Conservation (phyloP, 2,113 vertebrate species). For the Mixornis gularis region DNA sequence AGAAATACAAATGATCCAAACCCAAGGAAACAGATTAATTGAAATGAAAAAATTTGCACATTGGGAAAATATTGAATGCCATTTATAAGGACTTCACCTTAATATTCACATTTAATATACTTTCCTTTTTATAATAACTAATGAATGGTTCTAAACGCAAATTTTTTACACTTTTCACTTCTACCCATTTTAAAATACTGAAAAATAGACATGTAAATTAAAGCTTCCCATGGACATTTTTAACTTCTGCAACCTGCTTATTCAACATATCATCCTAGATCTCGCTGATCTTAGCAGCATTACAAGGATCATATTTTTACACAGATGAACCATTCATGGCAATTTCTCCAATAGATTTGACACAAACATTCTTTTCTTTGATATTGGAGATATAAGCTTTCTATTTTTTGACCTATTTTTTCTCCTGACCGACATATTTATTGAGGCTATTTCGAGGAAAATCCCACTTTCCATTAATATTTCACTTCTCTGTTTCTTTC, state of each 20-base stretch:
- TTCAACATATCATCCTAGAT: not conserved
- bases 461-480: conserved; percentile 14
- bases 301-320: conserved; percentile 37
- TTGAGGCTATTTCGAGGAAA: conserved; percentile 22
- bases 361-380: conserved; percentile 44
- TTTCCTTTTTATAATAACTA: not conserved
- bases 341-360: conserved; percentile 28
- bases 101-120: not conserved
- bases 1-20: not conserved
- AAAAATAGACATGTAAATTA: conserved; percentile 50
- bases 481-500: not conserved
- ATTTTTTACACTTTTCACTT: not conserved
- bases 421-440: not conserved
- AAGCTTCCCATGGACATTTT: conserved; percentile 18
- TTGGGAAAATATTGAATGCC: not conserved
- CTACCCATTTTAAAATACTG: conserved; percentile 1
- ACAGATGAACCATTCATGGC: conserved; percentile 16
- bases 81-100: not conserved
- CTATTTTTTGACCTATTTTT: conserved; percentile 46
- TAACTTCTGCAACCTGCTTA: conserved; percentile 22
- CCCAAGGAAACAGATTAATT: not conserved
- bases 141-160: not conserved
- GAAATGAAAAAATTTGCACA: not conserved
- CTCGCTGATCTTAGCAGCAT: conserved; percentile 44
- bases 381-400: conserved; percentile 24